Base-by-base conservation (phyloP, 2,888 invertebrate genomes). In the Cheilosia vulpina region DNA sequence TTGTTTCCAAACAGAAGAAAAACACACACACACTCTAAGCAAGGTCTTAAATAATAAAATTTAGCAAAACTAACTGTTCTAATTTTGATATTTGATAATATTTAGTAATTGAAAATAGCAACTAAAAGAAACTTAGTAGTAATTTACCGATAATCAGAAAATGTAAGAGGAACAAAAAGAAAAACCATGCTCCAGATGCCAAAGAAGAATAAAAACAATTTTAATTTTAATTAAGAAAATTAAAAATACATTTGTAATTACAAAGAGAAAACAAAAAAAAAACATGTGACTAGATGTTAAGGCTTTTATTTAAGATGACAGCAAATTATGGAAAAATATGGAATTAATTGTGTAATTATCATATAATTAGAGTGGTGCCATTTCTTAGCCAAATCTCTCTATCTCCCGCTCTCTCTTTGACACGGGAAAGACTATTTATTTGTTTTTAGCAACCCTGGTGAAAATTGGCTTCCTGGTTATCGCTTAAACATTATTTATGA, bases 31-130 rank as follows among this genome's bases (percentile, higher is more conserved):
- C 76, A 27, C 27, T 27, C 27, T 24, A 53, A 76, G 60, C 71
- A 66, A 15, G 80, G 65, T 80, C 79, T 38, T 75, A 75, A 79
- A 31, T 31, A 31, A 31, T 31, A 31, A 31, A 31, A 9, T 65
- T 84, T 84, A 80, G 69, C 71, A 80, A 80, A 69, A 79, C 69
- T 71, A 72, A 85, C 62, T 77, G 81, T 85, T 85, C 81, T 85
- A 76, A 81, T 85, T 85, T 85, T 85, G 76, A 85, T 81, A 85
- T 85, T 81, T 73, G 81, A 81, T 81, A 81, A 81, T 38, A 34
- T 58, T 31, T 58, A 60, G 60, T 65, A 47, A 50, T 31, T 62
- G 31, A 60, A 60, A 72, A 38, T 52, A 52, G 24, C 47, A 52
- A 52, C 13, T 24, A 57, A 62, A 19, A 71, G 45, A 77, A 65